These are phyloP conservation scores for Anarhynchus alexandrinus DNA, from an alignment of 2,113 vertebrate genomes.

Conservation along the genomic window DNA sequence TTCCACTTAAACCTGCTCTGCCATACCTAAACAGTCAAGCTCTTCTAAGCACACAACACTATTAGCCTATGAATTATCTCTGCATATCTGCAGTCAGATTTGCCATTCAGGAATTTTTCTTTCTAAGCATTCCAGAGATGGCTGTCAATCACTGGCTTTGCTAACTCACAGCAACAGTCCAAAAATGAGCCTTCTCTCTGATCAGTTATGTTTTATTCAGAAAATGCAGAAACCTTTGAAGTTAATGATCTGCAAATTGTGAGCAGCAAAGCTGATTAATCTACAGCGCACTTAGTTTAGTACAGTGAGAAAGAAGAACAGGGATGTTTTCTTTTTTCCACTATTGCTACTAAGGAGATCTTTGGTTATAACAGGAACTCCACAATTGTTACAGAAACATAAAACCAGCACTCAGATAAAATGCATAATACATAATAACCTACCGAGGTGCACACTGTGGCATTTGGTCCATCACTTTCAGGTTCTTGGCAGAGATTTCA, in stretches of 20 bases:
- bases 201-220: background rate
- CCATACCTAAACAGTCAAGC: background rate
- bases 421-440: background rate
- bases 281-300: background rate
- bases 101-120: background rate
- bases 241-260: background rate
- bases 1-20: background rate
- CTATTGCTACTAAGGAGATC: background rate
- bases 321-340: background rate
- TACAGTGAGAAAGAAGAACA: background rate
- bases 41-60: background rate
- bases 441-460: constrained; percentile 91
- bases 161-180: background rate
- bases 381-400: background rate
- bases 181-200: background rate
- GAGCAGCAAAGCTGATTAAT: background rate
- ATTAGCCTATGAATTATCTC: background rate
- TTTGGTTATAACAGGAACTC: background rate
- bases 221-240: background rate
- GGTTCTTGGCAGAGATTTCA: constrained; percentile 96
- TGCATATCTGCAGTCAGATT: background rate
- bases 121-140: background rate
- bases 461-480: constrained; percentile 97
- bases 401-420: background rate
- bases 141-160: background rate